Evolutionary conservation across 2,797 vertebrate species (phyloP), one percentile per base, ranked within the genome.

Genomic region (Xerus rutilus): DNA sequence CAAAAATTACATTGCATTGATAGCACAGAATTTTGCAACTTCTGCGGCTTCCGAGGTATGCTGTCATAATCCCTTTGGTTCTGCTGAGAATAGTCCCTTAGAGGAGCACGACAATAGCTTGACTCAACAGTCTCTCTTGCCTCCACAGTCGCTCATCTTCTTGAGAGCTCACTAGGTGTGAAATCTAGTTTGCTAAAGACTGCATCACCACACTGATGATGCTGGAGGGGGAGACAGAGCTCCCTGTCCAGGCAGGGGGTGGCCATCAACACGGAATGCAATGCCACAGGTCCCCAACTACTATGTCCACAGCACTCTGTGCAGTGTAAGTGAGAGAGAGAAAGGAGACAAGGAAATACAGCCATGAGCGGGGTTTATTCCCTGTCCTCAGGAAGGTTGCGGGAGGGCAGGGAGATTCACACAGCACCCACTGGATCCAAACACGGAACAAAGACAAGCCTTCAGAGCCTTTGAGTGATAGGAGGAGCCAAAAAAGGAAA

Each of bases 111-210:
- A 96, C 81, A 93, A 78, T 93, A 89, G 87, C n/a, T 89, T 64
- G 86, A 82, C 86, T 94, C 96, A 77, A 89, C 72, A 64, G 1
- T 79, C 79, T 93, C 54, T 57, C 84, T 91, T 77, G 28, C 94
- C 79, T 91, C 79, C 62, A 77, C 65, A 91, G 92, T 89, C 5
- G 0, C 62, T 57, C 64, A 23, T 62, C 86, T 92, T 59, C 83
- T 85, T 69, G 72, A 93, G 81, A 95, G 96, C 89, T 85, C 93
- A 78, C 76, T 70, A 17, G 3, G 49, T 87, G 17, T 85, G 81
- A 95, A 97, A 85, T 92, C 90, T 94, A 35, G 81, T 87, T 70
- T 35, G 23, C 91, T 89, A 45, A 91, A 93, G 49, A 70, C 62
- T 4, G 14, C 8, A 7, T 84, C 78, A 65, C 82, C 83, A 32